Evolutionary conservation across 2,113 vertebrate genomes (phyloP).

Genomic region (Poeciliopsis retropinna): DNA sequence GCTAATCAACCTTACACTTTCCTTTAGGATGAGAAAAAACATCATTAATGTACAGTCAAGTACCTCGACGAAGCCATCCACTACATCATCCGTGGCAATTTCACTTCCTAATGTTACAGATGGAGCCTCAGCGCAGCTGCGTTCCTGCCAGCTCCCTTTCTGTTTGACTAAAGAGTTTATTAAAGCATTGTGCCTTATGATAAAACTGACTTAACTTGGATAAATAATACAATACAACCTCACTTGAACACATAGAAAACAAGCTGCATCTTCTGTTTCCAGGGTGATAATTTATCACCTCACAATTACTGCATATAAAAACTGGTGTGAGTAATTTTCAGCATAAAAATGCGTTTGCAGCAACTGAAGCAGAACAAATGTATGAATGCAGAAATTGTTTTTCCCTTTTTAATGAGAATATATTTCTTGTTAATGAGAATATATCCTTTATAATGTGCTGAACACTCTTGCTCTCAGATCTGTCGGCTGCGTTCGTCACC

Average conservation of each 20-base stretch:
- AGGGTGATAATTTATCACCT: conserved; percentile 58
- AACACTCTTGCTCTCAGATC: conserved; percentile 5
- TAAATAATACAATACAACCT: conserved; percentile 54
- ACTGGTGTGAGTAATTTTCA: conserved; percentile 51
- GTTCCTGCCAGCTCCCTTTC: conserved; percentile 34
- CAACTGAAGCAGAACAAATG: conserved; percentile 71
- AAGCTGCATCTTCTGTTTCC: conserved; percentile 58
- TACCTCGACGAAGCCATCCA: conserved; percentile 27
- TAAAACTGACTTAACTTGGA: conserved; percentile 60
- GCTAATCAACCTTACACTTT: conserved; percentile 73
- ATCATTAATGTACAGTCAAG: conserved; percentile 18
- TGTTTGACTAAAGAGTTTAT: conserved; percentile 48
- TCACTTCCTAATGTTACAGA: conserved; percentile 54
- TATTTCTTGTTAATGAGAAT: conserved; percentile 49
- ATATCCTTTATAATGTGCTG: conserved; percentile 26
- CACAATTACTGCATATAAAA: conserved; percentile 50
- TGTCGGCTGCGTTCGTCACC: conserved; percentile 24
- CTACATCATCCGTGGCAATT: conserved; percentile 12
- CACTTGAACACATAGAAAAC: conserved; percentile 52
- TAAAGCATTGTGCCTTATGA: conserved; percentile 40
- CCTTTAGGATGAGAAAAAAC: conserved; percentile 63
- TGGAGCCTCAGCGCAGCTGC: conserved; percentile 2
- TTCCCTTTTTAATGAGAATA: conserved; percentile 50
- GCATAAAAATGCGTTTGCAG: conserved; percentile 60
- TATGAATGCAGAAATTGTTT: conserved; percentile 47